These are phyloP conservation scores for Pantelozetes paolii DNA, from an alignment of 2,888 invertebrate species.

Conservation along the genomic window DNA sequence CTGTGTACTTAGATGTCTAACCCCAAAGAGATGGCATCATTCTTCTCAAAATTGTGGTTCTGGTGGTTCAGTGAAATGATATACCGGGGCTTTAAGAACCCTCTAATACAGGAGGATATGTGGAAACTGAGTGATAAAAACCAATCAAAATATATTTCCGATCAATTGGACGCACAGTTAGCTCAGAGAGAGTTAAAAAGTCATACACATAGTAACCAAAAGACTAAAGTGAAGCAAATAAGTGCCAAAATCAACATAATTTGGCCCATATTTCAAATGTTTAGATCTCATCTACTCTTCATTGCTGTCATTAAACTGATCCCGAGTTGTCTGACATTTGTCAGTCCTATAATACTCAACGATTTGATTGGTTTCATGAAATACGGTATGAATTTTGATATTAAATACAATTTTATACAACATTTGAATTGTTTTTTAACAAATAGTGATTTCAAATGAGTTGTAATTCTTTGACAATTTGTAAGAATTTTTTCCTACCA, in stretches of 20 bases:
- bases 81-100: conserved; percentile 19
- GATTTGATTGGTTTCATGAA: conserved; percentile 35
- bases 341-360: conserved; percentile 37
- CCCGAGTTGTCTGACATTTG: conserved; percentile 38
- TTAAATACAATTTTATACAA: background rate
- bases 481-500: no score
- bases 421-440: conserved; percentile 12
- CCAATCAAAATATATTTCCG: background rate
- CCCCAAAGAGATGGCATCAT: conserved; percentile 19
- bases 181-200: background rate
- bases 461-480: no score
- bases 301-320: conserved; percentile 58
- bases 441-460: no score
- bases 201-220: background rate
- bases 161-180: background rate
- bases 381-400: background rate
- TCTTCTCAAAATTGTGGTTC: conserved; percentile 20
- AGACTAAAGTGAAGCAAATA: background rate
- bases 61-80: conserved; percentile 37
- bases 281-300: conserved; percentile 13
- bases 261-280: conserved; percentile 18
- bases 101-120: conserved; percentile 49
- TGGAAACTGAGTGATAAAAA: conserved; percentile 42
- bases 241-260: conserved; percentile 7
- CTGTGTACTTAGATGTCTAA: background rate